Percentiles rank a stretch among this genome's conserved stretches.
phyloP scores from a whole-genome alignment of 2,888 invertebrate species.

The Tinea trinotella region DNA sequence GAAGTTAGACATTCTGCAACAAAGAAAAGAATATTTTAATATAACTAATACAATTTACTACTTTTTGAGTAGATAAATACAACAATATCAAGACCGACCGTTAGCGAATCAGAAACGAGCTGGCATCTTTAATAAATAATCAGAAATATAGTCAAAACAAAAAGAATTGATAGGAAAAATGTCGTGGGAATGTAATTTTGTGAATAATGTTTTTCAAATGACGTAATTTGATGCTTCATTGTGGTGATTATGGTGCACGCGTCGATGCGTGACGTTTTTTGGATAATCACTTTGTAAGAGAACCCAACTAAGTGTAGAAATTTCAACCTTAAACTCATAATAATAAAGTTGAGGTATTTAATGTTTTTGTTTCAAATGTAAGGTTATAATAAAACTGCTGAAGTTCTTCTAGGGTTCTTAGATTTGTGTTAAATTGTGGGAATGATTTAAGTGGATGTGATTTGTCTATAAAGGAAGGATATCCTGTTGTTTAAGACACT shows the following conservation, averaged over 20 bases:
- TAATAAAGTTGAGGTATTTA: too few species aligned
- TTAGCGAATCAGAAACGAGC: too few species aligned
- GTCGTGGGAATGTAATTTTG: slow-evolving; percentile 48
- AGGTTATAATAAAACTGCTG: too few species aligned
- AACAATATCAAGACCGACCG: too few species aligned
- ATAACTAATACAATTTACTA: too few species aligned
- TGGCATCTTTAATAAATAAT: too few species aligned
- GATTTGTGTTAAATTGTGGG: slow-evolving; percentile 1
- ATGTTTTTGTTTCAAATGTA: too few species aligned
- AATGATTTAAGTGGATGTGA: neutral
- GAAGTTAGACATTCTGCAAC: slow-evolving; percentile 75
- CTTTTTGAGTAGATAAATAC: too few species aligned
- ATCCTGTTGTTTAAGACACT: neutral
- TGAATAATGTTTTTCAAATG: slow-evolving; percentile 34
- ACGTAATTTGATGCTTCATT: slow-evolving; percentile 59
- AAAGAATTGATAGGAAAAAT: slow-evolving; percentile 35
- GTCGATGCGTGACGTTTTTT: slow-evolving; percentile 45
- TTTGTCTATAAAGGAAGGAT: neutral
- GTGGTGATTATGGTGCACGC: slow-evolving; percentile 41
- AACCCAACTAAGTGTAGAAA: too few species aligned
- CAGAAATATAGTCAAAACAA: neutral
- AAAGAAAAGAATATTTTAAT: slow-evolving; percentile 30
- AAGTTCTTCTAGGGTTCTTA: neutral
- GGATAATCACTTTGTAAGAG: too few species aligned
- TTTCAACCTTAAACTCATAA: too few species aligned